phyloP scores from a whole-genome alignment of 2,113 vertebrate species.

The Poicephalus meyeri region DNA sequence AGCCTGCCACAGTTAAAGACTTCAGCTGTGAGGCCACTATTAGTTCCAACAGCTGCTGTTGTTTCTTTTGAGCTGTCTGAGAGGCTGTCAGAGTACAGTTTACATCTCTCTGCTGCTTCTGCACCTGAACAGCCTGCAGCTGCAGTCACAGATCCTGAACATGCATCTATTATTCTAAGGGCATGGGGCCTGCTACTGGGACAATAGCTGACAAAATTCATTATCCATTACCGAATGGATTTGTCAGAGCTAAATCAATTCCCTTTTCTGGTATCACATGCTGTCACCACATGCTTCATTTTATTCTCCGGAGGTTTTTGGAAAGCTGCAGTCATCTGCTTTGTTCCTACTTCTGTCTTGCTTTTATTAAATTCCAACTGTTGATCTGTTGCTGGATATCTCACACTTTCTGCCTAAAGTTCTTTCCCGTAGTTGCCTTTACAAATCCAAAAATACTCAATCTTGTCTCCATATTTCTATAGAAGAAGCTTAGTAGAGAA shows the following conservation, averaged over 20 bases:
- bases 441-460: background rate
- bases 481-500: background rate
- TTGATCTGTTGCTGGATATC: background rate
- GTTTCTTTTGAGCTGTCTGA: background rate
- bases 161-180: background rate
- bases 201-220: conserved; percentile 22
- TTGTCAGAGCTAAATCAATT: conserved; percentile 10
- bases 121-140: conserved; percentile 33
- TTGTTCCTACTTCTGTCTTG: background rate
- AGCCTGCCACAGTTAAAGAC: background rate
- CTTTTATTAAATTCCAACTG: background rate
- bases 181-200: background rate
- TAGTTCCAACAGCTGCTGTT: background rate
- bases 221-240: background rate
- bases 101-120: background rate
- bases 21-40: background rate
- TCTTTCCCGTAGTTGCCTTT: background rate
- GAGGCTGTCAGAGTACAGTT: background rate
- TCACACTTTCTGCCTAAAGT: background rate
- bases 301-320: conserved; percentile 12
- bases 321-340: background rate
- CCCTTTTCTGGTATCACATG: background rate
- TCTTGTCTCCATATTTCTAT: background rate
- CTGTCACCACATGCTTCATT: background rate
- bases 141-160: background rate